Evolutionary conservation across 2,888 invertebrate genomes (phyloP).

Genomic region (Microchrysa polita): DNA sequence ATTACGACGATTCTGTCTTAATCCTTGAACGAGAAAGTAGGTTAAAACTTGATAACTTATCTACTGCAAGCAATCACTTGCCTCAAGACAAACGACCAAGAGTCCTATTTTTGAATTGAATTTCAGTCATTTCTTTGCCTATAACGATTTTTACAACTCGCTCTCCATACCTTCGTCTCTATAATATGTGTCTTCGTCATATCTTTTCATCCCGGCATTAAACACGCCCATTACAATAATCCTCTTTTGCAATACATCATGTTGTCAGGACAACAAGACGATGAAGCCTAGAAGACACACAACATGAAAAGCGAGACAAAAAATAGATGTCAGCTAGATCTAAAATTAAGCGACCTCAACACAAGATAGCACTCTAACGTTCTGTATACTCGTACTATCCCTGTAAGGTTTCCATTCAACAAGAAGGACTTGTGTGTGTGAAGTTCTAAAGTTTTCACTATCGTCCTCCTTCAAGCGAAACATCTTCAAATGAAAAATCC

Average conservation of each 20-base stretch:
- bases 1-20: not conserved
- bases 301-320: too few species aligned
- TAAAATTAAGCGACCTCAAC: constrained; percentile 13
- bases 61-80: not conserved
- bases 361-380: not conserved
- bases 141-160: not conserved
- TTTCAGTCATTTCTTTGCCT: not conserved
- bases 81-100: not conserved
- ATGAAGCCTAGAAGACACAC: not conserved
- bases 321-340: constrained; percentile 6
- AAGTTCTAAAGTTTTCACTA: constrained; percentile 12
- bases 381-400: not conserved
- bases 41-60: not conserved
- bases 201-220: too few species aligned
- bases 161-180: not conserved
- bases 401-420: too few species aligned
- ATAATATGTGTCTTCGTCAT: too few species aligned
- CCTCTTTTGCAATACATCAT: not conserved
- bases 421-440: too few species aligned
- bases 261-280: not conserved
- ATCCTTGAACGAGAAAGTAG: not conserved
- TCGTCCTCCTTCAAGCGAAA: constrained; percentile 17
- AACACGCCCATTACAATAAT: not conserved
- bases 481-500: constrained; percentile 20
- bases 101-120: not conserved